Conservation (phyloP, 2,797 vertebrate genomes). For the Lacerta agilis region DNA sequence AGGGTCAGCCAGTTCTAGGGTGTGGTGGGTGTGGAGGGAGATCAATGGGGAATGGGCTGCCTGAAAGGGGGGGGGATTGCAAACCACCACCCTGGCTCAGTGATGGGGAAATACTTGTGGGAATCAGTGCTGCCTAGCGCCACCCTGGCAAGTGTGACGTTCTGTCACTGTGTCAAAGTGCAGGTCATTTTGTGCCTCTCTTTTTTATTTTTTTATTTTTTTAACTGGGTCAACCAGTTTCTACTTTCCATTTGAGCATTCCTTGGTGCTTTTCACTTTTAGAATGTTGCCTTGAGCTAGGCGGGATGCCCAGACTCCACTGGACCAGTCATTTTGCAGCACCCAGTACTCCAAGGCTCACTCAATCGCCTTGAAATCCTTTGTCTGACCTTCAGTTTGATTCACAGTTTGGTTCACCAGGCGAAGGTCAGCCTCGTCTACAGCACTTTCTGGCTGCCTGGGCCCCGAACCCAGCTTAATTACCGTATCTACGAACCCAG, state of each 20-base stretch:
- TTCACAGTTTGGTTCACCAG: no score
- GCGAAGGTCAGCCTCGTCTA: no score
- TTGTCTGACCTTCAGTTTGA: not conserved
- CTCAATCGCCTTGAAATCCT: not conserved
- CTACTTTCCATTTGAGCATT: not conserved
- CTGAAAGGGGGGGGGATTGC: not conserved
- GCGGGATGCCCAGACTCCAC: not conserved
- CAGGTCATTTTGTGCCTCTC: not conserved
- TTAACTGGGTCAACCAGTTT: no score
- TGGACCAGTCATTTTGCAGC: not conserved
- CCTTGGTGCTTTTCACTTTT: not conserved
- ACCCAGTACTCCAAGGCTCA: not conserved
- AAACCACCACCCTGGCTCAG: not conserved
- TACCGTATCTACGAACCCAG: no score
- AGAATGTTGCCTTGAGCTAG: not conserved
- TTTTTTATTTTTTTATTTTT: no score
- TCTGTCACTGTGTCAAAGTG: not conserved
- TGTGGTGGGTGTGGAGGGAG: no score
- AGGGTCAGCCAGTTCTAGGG: no score
- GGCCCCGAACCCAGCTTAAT: no score
- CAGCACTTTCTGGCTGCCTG: not conserved
- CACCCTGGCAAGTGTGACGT: no score
- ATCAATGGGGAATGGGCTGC: no score
- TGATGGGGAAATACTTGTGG: no score
- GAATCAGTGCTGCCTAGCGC: no score